Evolutionary conservation across 2,797 vertebrate genomes (phyloP).

Genomic region (Catostomus latipinnis): DNA sequence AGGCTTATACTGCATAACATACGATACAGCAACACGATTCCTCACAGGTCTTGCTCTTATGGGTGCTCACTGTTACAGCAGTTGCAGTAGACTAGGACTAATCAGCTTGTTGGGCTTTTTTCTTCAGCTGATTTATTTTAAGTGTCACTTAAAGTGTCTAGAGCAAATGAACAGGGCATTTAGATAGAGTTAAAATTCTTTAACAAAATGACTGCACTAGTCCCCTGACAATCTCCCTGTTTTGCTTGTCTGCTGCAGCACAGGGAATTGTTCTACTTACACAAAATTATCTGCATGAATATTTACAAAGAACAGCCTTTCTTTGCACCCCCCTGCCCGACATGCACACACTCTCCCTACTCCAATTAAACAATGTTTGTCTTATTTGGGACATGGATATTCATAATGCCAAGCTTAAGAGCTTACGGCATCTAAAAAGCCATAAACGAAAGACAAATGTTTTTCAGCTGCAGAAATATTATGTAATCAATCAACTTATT

Average conservation of each 20-base stretch:
- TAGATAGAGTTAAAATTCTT: constrained; percentile 77
- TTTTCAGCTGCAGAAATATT: constrained; percentile 75
- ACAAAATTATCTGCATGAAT: constrained; percentile 68
- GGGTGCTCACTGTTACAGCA: constrained; percentile 56
- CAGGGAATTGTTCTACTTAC: constrained; percentile 73
- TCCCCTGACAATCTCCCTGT: constrained; percentile 64
- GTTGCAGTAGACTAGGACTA: constrained; percentile 65
- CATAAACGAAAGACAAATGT: constrained; percentile 80
- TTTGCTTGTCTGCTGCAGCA: constrained; percentile 65
- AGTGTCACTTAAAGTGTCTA: constrained; percentile 68
- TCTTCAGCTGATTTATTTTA: constrained; percentile 72
- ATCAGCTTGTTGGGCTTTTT: constrained; percentile 69
- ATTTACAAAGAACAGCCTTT: constrained; percentile 66
- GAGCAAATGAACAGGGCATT: constrained; percentile 72
- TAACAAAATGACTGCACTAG: constrained; percentile 68
- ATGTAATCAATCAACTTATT: constrained; percentile 70
- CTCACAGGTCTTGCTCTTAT: constrained; percentile 53
- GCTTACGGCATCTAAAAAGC: constrained; percentile 71
- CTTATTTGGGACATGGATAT: constrained; percentile 72
- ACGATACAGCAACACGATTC: constrained; percentile 15
- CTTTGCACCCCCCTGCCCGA: constrained; percentile 38
- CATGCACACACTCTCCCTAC: constrained; percentile 34
- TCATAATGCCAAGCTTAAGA: constrained; percentile 71
- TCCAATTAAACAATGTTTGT: constrained; percentile 74
- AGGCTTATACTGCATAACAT: constrained; percentile 22